A percentile compares a stretch with the other conserved stretches of the same genome.
phyloP scores from a whole-genome alignment of 2,797 vertebrate genomes.

The Brotula barbata region DNA sequence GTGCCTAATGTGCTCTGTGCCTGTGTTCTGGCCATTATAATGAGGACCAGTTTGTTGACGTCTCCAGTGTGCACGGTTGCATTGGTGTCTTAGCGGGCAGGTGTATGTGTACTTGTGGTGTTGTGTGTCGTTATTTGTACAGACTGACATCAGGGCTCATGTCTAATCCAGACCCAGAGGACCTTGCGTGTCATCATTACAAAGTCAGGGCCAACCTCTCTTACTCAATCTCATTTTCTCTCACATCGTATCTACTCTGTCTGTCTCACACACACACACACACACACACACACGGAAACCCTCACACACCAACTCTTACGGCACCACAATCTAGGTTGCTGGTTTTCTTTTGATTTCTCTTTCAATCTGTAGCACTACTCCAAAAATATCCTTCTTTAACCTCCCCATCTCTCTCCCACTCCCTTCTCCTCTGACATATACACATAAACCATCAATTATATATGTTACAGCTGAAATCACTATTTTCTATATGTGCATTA shows the following conservation, averaged over 20 bases:
- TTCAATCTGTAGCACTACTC: conserved; percentile 6
- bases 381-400: conserved; percentile 40
- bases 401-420: conserved; percentile 31
- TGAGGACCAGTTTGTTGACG: conserved; percentile 45
- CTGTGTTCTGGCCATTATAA: conserved; percentile 55
- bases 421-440: conserved; percentile 37
- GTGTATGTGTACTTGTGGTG: not conserved
- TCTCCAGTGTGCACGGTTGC: conserved; percentile 19
- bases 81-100: not conserved
- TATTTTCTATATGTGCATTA: conserved; percentile 44
- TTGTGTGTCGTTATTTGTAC: conserved; percentile 12
- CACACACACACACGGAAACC: conserved; percentile 4
- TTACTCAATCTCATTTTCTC: conserved; percentile 8
- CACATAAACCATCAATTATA: conserved; percentile 48
- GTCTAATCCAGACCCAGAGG: conserved; percentile 22
- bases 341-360: conserved; percentile 26
- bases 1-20: conserved; percentile 47
- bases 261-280: conserved; percentile 3
- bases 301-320: not conserved
- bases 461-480: conserved; percentile 46
- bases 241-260: conserved; percentile 11
- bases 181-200: conserved; percentile 9
- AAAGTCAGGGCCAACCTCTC: conserved; percentile 47
- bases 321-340: conserved; percentile 7
- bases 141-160: conserved; percentile 6